These are phyloP conservation scores for Prunella himalayana DNA, from an alignment of 2,113 vertebrate genomes.

Conservation along the genomic window DNA sequence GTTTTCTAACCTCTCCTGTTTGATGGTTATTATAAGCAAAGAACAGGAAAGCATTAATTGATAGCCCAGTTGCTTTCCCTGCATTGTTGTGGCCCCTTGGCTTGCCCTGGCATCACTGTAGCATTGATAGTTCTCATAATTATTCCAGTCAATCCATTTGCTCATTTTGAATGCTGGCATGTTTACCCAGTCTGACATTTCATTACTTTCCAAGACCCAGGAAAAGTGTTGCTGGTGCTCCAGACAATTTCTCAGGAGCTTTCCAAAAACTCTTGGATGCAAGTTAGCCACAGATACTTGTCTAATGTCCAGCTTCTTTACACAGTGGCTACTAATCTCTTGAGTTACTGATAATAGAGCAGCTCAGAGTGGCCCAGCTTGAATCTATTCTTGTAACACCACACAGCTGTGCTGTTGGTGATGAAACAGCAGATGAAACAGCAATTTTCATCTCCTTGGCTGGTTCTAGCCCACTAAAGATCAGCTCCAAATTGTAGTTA, in stretches of 20 bases:
- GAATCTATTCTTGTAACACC: fast-evolving
- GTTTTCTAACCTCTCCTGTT: not conserved
- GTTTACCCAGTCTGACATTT: not conserved
- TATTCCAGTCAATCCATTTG: not conserved
- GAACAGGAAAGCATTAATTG: not conserved
- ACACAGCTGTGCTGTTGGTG: fast-evolving
- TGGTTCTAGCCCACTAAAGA: not conserved
- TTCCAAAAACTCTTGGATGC: not conserved
- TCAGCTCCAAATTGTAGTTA: not conserved
- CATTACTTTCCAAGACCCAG: not conserved
- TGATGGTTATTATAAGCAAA: not conserved
- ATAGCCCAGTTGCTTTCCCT: not conserved
- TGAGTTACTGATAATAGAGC: not conserved
- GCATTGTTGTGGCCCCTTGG: not conserved
- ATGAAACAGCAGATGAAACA: not conserved
- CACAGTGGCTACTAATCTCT: fast-evolving
- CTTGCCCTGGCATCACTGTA: not conserved
- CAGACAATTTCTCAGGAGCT: not conserved
- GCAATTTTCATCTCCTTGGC: not conserved
- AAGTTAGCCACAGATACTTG: not conserved
- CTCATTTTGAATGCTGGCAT: not conserved
- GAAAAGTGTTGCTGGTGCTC: not conserved
- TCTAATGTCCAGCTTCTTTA: not conserved
- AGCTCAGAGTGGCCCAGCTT: not conserved
- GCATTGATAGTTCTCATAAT: not conserved